Evolutionary conservation across 2,888 invertebrate genomes (phyloP), one percentile per base, ranked within the genome.

Genomic region (Dasysyrphus tricinctus): DNA sequence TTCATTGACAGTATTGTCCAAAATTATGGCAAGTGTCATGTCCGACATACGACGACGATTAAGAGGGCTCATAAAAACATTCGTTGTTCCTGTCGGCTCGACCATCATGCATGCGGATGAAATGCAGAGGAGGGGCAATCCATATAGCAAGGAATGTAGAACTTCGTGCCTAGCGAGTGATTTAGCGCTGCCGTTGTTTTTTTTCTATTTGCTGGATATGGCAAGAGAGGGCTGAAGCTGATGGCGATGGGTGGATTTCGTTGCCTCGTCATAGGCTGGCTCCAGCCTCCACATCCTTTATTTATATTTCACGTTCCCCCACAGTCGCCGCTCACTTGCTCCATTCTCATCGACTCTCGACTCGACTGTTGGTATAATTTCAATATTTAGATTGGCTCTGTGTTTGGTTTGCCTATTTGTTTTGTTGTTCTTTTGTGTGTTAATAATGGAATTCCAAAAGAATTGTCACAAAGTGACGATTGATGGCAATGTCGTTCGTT

Each of bases 391-490:
- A 86, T 86, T 86, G 74, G 82, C 82, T 85, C 70, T 75, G 57
- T 70, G 78, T 75, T 75, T 57, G 77, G 61, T 85, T 77, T 85
- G 84, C 73, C 84, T 86, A 86, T 86, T 86, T 85, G 74, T 78
- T 81, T 73, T 77, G 49, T 79, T 72, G 61, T 79, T 72, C 54
- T 78, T 78, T 69, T 69, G 39, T 47, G 44, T 72, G 57, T 84
- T 57, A n/a, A 72, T 57, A 29, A 72, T 82, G 82, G 72, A 82
- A 82, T 86, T 79, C 82, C 51, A 78, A 75, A 65, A 44, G 86
- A 82, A 86, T 86, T 86, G 86, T 86, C 86, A 86, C 86, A 86
- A 86, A 86, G 86, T 86, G 81, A 82, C 86, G 86, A 86, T 86
- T 86, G 86, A 86, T 86, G 86, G 75, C 77, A 24, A 72, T 79